A percentile compares a stretch with the other conserved stretches of the same genome.
These are phyloP conservation scores for Brenthis daphne DNA, from an alignment of 2,888 invertebrate genomes.

Conservation along the genomic window DNA sequence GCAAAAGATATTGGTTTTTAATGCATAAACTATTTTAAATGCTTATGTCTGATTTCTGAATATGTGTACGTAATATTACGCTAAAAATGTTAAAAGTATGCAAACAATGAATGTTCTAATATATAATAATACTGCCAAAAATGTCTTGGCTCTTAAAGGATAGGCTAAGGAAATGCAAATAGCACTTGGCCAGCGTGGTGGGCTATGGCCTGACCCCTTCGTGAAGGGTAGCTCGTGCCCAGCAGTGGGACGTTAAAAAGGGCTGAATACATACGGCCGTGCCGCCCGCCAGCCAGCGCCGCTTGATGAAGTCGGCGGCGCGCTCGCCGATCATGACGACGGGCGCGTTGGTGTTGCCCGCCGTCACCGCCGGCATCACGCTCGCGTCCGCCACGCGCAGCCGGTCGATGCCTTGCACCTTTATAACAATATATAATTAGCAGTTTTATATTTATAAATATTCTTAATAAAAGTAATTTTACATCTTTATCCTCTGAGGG, in stretches of 20 bases:
- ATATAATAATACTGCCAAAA: too few relatives aligned
- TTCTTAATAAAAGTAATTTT: background rate
- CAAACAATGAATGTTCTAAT: too few relatives aligned
- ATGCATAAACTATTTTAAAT: too few relatives aligned
- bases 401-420: slow-evolving; percentile 85
- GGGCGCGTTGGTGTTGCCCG: slow-evolving; percentile 87
- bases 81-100: too few relatives aligned
- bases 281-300: slow-evolving; percentile 75
- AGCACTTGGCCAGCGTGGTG: too few relatives aligned
- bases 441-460: background rate
- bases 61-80: too few relatives aligned
- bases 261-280: slow-evolving; percentile 10
- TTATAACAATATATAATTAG: slow-evolving; percentile 18
- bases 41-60: too few relatives aligned
- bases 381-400: slow-evolving; percentile 87
- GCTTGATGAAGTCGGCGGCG: slow-evolving; percentile 85
- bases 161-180: too few relatives aligned
- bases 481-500: background rate
- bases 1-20: too few relatives aligned
- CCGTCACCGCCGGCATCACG: slow-evolving; percentile 85
- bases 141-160: too few relatives aligned
- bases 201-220: background rate
- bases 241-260: too few relatives aligned
- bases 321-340: slow-evolving; percentile 86
- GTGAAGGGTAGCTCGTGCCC: too few relatives aligned